Base-by-base conservation (phyloP, 2,797 vertebrate genomes). In the Myotis daubentonii region DNA sequence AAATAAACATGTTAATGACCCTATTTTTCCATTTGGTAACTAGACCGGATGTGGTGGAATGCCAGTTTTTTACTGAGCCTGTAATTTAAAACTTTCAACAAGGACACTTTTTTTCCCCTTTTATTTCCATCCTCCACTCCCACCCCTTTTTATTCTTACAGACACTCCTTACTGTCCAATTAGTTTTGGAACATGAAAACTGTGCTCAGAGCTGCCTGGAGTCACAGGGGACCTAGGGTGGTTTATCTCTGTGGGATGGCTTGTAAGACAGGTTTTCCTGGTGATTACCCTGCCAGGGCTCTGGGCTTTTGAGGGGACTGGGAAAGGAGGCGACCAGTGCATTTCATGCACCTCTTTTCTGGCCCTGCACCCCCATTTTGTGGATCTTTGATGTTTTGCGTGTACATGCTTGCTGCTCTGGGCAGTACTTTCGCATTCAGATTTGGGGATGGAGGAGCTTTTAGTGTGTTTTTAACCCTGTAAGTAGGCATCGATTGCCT, bases 21-120 rank as follows among this genome's bases (percentile, higher is more conserved):
- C 95, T 66, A 74, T 97, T 97, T 97, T 98, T 97, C 92, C 97
- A 78, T 97, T 97, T 96, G 97, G 84, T 97, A 97, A 95, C 97
- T 89, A 97, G 22, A n/a, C 75, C 89, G 95, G 96, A 97, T 97
- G 96, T 95, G 78, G 91, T 97, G 62, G 95, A 96, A 97, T 98
- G 96, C 92, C 88, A 97, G 88, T 89, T 91, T 97, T 97, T 96
- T 96, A 94, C 95, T 96, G 89, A 97, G 95, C 55, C 97, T 97
- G 96, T 97, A 98, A 96, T 76, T 98, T 97, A 97, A 97, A 98
- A 97, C 87, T 94, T 78, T 96, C 94, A 96, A 87, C 95, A 96
- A 98, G 90, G 96, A 47, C 92, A 96, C 94, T 97, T 97, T 95
- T 96, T 96, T 96, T 87, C n/a, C 82, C 41, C 94, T 83, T 97